Evolutionary conservation across 2,797 vertebrate genomes (phyloP), one percentile per base, ranked within the genome.

Genomic region (Poecilia gillii): DNA sequence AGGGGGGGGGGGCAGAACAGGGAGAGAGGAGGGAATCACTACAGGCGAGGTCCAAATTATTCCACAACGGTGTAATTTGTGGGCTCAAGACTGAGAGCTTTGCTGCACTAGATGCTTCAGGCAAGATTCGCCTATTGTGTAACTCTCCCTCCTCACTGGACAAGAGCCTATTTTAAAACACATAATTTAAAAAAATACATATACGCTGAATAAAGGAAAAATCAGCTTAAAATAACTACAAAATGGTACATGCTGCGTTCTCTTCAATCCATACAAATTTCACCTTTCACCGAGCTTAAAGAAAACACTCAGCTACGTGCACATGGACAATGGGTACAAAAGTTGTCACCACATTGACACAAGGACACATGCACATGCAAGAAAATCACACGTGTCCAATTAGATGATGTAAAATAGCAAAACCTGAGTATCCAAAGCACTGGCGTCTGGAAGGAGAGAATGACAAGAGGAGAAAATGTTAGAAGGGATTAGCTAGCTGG

Each of bases 401-500:
- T 70, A 74, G 66, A 57, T 93, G 75, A 95, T 73, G 82, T 94
- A 81, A 82, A 93, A 88, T 81, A 94, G 84, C 87, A 96, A 96
- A 97, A 99, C 98, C 98, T 99, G 98, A 96, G 97, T 94, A 92
- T 99, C 98, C 98, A 98, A 95, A 97, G 96, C 97, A 96, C 88
- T 94, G 97, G 94, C 97, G 93, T 99, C 98, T 99, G 98, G 95
- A 97, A 97, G 91, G 81, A 92, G 96, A 97, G 97, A 93, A 90
- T 92, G 94, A 97, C 92, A 97, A 95, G 84, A 94, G 88, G 84
- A 71, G 89, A 87, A 94, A 39, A 87, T 77, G 90, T 98, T 96
- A 98, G 95, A 95, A 84, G 91, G 82, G 86, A 75, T 45, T 75
- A 84, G 79, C 68, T 74, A 46, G 82, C 49, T 76, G 51, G 28